These are phyloP conservation scores for Osmoderma eremita DNA, from an alignment of 2,888 invertebrate species.

Conservation along the genomic window DNA sequence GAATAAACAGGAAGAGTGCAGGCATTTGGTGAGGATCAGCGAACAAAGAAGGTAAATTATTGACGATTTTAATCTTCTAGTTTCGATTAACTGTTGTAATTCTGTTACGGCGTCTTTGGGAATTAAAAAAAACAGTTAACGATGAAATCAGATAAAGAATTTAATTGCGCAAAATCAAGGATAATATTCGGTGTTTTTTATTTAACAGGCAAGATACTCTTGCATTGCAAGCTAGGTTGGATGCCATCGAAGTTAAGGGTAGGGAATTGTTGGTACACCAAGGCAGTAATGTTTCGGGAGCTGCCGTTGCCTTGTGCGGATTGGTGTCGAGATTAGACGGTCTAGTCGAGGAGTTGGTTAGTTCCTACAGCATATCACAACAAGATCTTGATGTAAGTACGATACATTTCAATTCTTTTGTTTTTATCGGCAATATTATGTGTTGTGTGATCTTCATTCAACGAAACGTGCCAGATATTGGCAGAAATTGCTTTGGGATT, in stretches of 20 bases:
- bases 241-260: slow-evolving; percentile 71
- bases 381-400: slow-evolving; percentile 75
- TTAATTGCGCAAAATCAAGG: too few species aligned
- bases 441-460: too few species aligned
- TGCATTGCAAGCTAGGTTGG: slow-evolving; percentile 73
- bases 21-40: slow-evolving; percentile 80
- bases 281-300: slow-evolving; percentile 76
- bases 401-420: not conserved
- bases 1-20: slow-evolving; percentile 78
- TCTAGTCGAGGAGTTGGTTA: slow-evolving; percentile 77
- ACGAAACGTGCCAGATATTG: too few species aligned
- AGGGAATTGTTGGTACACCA: slow-evolving; percentile 74
- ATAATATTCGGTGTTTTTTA: too few species aligned
- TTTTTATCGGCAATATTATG: not conserved
- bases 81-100: too few species aligned
- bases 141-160: too few species aligned
- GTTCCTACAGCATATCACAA: slow-evolving; percentile 78
- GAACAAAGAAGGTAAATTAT: slow-evolving; percentile 77
- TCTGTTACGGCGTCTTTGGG: too few species aligned
- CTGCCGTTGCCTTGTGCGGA: slow-evolving; percentile 75
- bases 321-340: slow-evolving; percentile 75
- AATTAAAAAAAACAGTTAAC: too few species aligned
- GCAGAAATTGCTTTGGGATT: too few species aligned
- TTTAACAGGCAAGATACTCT: slow-evolving; percentile 71
- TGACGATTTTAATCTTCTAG: too few species aligned